Evolutionary conservation across 92 coral and sea anemone species (phyloP).

Genomic region (Epizoanthus ramosus): DNA sequence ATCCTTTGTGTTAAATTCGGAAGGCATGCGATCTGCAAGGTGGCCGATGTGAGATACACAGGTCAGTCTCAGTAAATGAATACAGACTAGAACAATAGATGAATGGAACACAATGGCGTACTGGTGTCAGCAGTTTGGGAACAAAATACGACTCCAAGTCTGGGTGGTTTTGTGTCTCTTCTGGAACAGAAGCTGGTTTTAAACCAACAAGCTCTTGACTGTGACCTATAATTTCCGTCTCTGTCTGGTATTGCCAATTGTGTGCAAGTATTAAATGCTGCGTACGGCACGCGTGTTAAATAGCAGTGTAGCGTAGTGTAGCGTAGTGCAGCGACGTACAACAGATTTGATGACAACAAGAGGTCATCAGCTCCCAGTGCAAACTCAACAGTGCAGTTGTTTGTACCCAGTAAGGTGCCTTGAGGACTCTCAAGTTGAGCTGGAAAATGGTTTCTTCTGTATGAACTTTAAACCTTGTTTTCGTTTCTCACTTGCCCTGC

Average conservation of each 20-base stretch:
- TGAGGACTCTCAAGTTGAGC: background rate
- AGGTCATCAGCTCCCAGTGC: background rate
- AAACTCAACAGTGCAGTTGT: conserved; percentile 6
- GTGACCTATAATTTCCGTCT: conserved; percentile 7
- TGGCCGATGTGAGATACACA: background rate
- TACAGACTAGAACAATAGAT: conserved; percentile 19
- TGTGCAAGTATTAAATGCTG: too few species aligned
- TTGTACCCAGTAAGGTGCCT: background rate
- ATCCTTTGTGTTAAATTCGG: background rate
- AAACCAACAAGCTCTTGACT: background rate
- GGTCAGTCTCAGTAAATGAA: background rate
- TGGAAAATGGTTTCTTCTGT: background rate
- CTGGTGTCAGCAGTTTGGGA: conserved; percentile 39
- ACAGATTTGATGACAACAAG: background rate
- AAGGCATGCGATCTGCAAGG: background rate
- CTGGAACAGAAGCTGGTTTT: background rate
- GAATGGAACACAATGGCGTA: conserved; percentile 23
- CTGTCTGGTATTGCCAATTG: background rate
- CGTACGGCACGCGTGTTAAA: background rate
- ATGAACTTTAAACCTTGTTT: background rate
- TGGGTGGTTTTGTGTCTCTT: conserved; percentile 3
- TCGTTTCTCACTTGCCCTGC: background rate
- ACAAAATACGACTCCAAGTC: conserved; percentile 30
- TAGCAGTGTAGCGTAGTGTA: conserved; percentile 22
- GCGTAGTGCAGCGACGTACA: background rate